phyloP scores from a whole-genome alignment of 2,797 vertebrate genomes.

The Psittacula derbiana region DNA sequence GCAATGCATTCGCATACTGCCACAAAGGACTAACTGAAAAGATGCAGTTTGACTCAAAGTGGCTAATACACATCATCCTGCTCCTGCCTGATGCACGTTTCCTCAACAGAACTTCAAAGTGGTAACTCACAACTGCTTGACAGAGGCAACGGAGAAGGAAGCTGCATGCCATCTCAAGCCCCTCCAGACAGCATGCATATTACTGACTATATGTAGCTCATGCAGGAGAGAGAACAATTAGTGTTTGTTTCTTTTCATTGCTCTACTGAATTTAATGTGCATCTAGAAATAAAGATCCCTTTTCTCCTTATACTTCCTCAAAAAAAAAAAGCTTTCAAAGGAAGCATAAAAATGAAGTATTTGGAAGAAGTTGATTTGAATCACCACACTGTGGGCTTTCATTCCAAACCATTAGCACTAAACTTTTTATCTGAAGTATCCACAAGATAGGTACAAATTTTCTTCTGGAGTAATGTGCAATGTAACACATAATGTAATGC shows the following conservation, averaged over 20 bases:
- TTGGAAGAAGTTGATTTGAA: background rate
- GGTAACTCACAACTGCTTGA: background rate
- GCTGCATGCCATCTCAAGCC: background rate
- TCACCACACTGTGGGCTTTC: background rate
- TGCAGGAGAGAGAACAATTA: background rate
- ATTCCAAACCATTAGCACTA: background rate
- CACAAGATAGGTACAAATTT: background rate
- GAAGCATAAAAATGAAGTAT: background rate
- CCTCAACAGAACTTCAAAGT: background rate
- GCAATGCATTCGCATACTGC: background rate
- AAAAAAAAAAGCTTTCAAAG: background rate
- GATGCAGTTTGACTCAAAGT: background rate
- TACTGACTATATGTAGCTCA: background rate
- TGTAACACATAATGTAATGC: too few relatives aligned
- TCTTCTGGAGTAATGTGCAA: background rate
- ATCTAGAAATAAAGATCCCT: background rate
- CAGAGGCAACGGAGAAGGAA: background rate
- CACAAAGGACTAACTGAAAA: background rate
- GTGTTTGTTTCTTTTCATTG: background rate
- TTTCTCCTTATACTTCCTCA: background rate
- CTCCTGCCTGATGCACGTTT: background rate
- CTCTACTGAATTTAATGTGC: background rate
- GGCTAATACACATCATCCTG: background rate
- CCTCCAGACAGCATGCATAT: background rate
- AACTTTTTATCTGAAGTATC: background rate